phyloP scores from a whole-genome alignment of 2,888 invertebrate genomes.

The Pseudococcus longispinus region DNA sequence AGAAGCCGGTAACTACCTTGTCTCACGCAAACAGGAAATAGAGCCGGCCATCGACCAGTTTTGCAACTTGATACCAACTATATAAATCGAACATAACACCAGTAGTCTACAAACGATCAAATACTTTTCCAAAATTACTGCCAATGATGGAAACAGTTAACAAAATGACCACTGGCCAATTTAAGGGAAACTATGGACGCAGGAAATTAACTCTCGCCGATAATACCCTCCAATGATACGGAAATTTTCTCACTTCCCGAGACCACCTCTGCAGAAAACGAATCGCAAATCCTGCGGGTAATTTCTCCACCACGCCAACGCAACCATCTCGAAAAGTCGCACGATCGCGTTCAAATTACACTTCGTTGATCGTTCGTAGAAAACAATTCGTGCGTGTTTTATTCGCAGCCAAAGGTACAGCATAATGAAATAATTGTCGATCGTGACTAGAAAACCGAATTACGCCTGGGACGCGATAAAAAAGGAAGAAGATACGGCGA shows the following conservation, averaged over 20 bases:
- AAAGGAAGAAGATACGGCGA: conserved; percentile 18
- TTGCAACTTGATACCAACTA: background rate
- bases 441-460: conserved; percentile 19
- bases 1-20: background rate
- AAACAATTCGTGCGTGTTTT: background rate
- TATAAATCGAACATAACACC: background rate
- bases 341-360: background rate
- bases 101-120: background rate
- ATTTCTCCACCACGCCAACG: too few relatives aligned
- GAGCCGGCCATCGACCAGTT: background rate
- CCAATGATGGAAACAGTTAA: too few relatives aligned
- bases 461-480: background rate
- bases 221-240: too few relatives aligned
- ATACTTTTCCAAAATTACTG: too few relatives aligned
- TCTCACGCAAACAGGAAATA: background rate
- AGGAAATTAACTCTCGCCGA: too few relatives aligned
- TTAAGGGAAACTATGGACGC: too few relatives aligned
- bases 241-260: too few relatives aligned
- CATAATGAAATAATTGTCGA: background rate
- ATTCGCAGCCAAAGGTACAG: too few relatives aligned
- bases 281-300: too few relatives aligned
- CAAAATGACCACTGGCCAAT: too few relatives aligned
- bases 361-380: background rate
- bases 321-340: too few relatives aligned
- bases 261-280: too few relatives aligned